Conservation (phyloP, 1,140 invertebrate species). For the Aphis craccivora region DNA sequence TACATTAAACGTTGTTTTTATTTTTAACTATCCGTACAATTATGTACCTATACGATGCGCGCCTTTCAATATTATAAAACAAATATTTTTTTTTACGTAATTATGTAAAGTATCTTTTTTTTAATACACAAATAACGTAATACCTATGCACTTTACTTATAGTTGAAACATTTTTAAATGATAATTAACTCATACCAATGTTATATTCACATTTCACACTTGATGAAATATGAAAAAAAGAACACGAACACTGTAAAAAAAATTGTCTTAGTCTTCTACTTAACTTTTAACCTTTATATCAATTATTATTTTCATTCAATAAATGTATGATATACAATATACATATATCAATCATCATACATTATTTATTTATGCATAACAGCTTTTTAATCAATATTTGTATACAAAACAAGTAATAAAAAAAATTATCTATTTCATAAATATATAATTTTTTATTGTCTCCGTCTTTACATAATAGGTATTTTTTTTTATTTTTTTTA, state of each 20-base stretch:
- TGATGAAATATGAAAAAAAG: not conserved
- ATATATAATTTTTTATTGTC: not conserved
- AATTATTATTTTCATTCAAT: constrained; percentile 23
- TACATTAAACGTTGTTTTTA: not conserved
- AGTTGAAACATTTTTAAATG: not conserved
- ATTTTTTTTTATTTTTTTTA: not conserved
- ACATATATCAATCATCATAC: not conserved
- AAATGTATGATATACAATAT: not conserved
- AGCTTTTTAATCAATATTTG: not conserved
- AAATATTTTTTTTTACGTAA: not conserved
- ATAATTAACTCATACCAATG: not conserved
- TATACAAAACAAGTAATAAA: not conserved
- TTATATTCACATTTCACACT: not conserved
- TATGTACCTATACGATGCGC: not conserved
- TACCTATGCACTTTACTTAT: not conserved
- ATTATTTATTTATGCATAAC: constrained; percentile 1
- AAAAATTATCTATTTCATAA: not conserved
- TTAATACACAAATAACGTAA: not conserved
- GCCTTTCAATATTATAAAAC: not conserved
- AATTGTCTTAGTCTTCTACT: not conserved
- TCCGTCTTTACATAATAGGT: not conserved
- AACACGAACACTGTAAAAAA: not conserved
- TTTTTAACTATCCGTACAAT: not conserved
- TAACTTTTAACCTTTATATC: constrained; percentile 37
- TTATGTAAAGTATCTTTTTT: not conserved